Conservation (phyloP, 1,140 invertebrate species). For the Drosophila navojoa region DNA sequence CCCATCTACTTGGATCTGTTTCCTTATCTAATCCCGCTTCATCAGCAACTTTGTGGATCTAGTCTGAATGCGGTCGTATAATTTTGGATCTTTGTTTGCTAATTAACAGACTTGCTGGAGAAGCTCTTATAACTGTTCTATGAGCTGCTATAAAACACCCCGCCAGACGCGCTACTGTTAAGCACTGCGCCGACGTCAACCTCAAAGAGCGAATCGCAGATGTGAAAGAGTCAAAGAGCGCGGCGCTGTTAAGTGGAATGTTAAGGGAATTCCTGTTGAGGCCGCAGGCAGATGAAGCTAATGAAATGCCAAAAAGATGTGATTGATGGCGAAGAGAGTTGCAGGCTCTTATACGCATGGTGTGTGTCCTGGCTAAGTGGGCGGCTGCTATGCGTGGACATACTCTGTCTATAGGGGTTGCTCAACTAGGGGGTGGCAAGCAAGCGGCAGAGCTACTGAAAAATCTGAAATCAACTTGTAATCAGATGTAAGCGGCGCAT, state of each 20-base stretch:
- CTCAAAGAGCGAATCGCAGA: conserved; percentile 2
- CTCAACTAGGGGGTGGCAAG: neutral
- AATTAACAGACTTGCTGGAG: neutral
- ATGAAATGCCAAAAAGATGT: conserved; percentile 43
- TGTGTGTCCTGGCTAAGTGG: conserved; percentile 33
- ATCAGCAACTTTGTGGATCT: neutral
- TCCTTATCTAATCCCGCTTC: neutral
- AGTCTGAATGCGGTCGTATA: neutral
- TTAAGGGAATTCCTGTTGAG: conserved; percentile 45
- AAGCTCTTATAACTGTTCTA: conserved; percentile 7
- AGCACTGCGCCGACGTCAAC: conserved; percentile 7
- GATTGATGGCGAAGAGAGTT: conserved; percentile 37
- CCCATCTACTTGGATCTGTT: neutral
- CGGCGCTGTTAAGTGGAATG: conserved; percentile 2
- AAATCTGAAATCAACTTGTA: neutral
- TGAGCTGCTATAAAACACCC: conserved; percentile 2
- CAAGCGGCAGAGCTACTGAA: neutral
- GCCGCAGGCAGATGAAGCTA: conserved; percentile 39
- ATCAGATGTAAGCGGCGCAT: neutral
- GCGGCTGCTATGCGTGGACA: no score
- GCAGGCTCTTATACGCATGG: conserved; percentile 54
- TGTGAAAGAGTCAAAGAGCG: conserved; percentile 17
- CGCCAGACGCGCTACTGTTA: neutral
- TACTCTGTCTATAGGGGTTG: no score
- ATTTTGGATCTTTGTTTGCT: neutral